These are phyloP conservation scores for Ceratina japonica DNA, from an alignment of 1,140 invertebrate species.

Conservation along the genomic window DNA sequence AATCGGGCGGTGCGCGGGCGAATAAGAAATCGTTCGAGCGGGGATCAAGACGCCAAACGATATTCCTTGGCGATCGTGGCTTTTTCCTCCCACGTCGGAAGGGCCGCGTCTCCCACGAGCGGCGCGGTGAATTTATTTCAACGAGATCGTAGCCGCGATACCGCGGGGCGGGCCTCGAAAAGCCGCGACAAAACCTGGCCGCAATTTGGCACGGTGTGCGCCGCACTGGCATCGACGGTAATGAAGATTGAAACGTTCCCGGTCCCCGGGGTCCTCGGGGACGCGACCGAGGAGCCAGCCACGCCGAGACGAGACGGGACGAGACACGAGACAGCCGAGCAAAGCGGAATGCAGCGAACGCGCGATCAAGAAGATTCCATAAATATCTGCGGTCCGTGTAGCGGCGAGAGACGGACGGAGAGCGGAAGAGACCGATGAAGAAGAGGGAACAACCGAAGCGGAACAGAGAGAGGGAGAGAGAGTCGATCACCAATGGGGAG, in stretches of 20 bases:
- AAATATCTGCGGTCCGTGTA: conserved; percentile 62
- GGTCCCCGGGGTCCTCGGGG: conserved; percentile 27
- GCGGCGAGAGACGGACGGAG: conserved; percentile 6
- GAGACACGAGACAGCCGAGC: conserved; percentile 42
- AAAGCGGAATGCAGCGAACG: conserved; percentile 61
- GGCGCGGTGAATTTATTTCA: conserved; percentile 25
- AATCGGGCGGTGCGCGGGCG: background rate
- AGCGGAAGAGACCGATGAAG: conserved; percentile 10
- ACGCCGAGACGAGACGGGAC: background rate
- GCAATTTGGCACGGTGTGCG: conserved; percentile 55
- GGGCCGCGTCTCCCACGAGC: background rate
- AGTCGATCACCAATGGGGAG: conserved; percentile 59
- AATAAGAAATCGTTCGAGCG: conserved; percentile 1
- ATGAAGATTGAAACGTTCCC: conserved; percentile 69
- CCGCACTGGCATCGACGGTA: conserved; percentile 56
- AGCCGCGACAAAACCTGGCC: conserved; percentile 45
- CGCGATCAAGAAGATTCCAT: conserved; percentile 70
- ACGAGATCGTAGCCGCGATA: conserved; percentile 32
- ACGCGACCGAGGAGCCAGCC: conserved; percentile 38
- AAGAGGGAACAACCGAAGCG: background rate
- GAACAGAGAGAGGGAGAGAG: conserved; percentile 28
- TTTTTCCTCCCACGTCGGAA: conserved; percentile 17
- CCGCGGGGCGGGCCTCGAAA: conserved; percentile 27
- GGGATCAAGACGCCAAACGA: conserved; percentile 17
- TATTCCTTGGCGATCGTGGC: conserved; percentile 12